phyloP scores from a whole-genome alignment of 2,113 vertebrate genomes.

The Penelope pileata region DNA sequence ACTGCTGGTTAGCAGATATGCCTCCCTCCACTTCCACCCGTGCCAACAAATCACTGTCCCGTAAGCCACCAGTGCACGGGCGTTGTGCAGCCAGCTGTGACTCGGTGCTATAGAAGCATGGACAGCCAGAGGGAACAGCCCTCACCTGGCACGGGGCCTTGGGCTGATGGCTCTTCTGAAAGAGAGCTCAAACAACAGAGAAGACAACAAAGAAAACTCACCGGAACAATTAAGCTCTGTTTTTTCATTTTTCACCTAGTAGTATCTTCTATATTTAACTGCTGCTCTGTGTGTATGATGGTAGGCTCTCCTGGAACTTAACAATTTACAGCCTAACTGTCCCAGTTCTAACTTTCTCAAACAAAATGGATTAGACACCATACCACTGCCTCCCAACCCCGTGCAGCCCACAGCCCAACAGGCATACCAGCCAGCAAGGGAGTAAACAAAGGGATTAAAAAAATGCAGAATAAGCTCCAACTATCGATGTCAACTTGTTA shows the following conservation, averaged over 20 bases:
- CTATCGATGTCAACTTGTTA: not conserved
- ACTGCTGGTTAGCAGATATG: not conserved
- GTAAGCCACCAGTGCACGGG: not conserved
- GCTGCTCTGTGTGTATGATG: not conserved
- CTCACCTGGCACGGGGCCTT: fast-evolving
- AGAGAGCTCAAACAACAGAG: not conserved
- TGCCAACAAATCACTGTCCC: not conserved
- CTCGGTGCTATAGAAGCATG: fast-evolving
- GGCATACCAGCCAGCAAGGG: not conserved
- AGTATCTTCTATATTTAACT: fast-evolving
- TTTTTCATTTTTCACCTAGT: not conserved
- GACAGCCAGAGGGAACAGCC: not conserved
- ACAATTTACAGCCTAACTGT: fast-evolving
- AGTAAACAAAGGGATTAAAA: not conserved
- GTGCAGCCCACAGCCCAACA: not conserved
- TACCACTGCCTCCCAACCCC: fast-evolving
- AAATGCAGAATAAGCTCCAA: constrained; percentile 52
- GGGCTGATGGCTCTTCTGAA: fast-evolving
- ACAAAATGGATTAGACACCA: fast-evolving
- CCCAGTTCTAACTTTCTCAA: not conserved
- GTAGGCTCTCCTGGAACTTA: not conserved
- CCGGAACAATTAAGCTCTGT: not conserved
- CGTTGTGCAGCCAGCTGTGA: not conserved
- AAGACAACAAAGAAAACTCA: not conserved
- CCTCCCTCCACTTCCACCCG: not conserved